These are phyloP conservation scores for Tetragnatha versicolor DNA, from an alignment of 1,140 invertebrate genomes.

Conservation along the genomic window DNA sequence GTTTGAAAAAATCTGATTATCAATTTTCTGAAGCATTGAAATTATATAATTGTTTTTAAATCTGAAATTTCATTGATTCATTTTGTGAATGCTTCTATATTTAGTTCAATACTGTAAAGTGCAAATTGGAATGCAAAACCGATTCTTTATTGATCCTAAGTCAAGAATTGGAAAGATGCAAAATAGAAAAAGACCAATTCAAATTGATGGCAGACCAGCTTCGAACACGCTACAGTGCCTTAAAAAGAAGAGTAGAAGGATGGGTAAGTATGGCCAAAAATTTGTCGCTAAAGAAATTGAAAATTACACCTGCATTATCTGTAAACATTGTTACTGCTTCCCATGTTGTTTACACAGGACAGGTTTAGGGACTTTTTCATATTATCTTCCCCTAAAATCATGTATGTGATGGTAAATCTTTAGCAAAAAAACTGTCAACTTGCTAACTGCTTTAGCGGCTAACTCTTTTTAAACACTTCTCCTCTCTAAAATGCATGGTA, in stretches of 20 bases:
- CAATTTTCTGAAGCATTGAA: too few species aligned
- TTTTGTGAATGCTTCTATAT: background rate
- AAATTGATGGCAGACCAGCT: slow-evolving; percentile 83
- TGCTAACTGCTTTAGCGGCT: too few species aligned
- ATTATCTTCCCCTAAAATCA: background rate
- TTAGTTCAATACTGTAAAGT: slow-evolving; percentile 59
- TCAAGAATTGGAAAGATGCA: slow-evolving; percentile 79
- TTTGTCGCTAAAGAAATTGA: background rate
- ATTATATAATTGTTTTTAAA: too few species aligned
- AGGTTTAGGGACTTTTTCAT: background rate
- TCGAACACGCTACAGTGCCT: slow-evolving; percentile 70
- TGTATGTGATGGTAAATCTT: too few species aligned
- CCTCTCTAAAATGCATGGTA: too few species aligned
- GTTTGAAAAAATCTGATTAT: too few species aligned
- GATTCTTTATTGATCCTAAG: slow-evolving; percentile 79
- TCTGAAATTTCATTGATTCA: background rate
- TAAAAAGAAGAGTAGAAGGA: slow-evolving; percentile 63
- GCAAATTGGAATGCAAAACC: slow-evolving; percentile 80
- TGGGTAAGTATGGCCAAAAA: slow-evolving; percentile 36
- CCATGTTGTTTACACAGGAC: too few species aligned
- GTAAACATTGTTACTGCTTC: background rate
- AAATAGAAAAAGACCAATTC: slow-evolving; percentile 80
- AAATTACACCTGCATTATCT: background rate
- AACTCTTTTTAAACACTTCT: too few species aligned
- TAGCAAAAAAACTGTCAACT: too few species aligned